Evolutionary conservation across 1,140 invertebrate genomes (phyloP).

Genomic region (Drosophila hydei): DNA sequence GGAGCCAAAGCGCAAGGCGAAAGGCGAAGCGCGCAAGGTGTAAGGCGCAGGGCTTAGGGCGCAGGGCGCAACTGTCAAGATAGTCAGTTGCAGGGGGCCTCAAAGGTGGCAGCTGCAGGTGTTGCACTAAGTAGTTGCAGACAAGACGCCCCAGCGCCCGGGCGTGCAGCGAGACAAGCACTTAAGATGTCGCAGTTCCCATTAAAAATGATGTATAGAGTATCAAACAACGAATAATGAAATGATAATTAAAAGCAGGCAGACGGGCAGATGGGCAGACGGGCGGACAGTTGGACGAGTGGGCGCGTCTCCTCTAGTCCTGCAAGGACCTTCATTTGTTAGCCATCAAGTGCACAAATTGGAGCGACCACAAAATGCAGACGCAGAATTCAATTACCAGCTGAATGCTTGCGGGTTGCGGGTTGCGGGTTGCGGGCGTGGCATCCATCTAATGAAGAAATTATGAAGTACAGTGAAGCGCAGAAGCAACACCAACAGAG

Average conservation of each 20-base stretch:
- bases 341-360: conserved; percentile 67
- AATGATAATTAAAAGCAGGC: conserved; percentile 72
- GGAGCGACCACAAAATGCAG: conserved; percentile 72
- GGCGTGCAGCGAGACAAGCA: conserved; percentile 28
- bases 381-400: conserved; percentile 70
- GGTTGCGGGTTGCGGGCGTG: neutral
- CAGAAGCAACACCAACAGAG: conserved; percentile 26
- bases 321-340: conserved; percentile 24
- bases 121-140: conserved; percentile 12
- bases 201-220: conserved; percentile 69
- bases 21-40: conserved; percentile 5
- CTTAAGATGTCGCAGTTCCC: conserved; percentile 65
- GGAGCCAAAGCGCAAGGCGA: conserved; percentile 22
- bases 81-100: conserved; percentile 11
- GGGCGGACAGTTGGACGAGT: neutral
- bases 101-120: conserved; percentile 23
- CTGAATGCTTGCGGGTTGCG: conserved; percentile 10
- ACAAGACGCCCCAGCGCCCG: neutral
- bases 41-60: conserved; percentile 4
- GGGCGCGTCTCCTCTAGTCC: no score
- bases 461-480: conserved; percentile 72
- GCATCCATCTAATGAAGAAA: conserved; percentile 64
- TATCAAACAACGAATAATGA: conserved; percentile 63
- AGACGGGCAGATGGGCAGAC: neutral
- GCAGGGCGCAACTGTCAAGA: conserved; percentile 24